phyloP scores from a whole-genome alignment of 1,140 invertebrate genomes.

The Leguminivora glycinivorella region DNA sequence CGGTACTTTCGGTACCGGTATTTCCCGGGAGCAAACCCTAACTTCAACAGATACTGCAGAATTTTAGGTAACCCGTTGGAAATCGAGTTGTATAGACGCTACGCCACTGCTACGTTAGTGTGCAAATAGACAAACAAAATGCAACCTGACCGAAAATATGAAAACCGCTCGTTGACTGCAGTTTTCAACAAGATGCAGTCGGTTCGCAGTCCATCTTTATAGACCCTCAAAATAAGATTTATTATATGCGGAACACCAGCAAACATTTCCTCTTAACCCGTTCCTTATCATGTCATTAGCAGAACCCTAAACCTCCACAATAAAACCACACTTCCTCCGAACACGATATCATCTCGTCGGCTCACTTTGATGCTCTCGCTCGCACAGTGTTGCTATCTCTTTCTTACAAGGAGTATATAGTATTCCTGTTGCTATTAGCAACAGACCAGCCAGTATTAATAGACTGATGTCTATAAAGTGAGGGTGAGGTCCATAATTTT shows the following conservation, averaged over 20 bases:
- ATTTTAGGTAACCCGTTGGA: too few relatives aligned
- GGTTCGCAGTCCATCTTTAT: too few relatives aligned
- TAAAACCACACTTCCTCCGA: conserved; percentile 15
- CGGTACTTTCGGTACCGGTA: too few relatives aligned
- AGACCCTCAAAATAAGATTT: background rate
- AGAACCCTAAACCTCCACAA: conserved; percentile 20
- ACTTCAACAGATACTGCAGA: too few relatives aligned
- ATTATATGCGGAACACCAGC: background rate
- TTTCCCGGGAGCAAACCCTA: too few relatives aligned
- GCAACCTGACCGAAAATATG: too few relatives aligned
- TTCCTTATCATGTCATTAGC: background rate
- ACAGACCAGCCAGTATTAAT: background rate
- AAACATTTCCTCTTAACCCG: background rate
- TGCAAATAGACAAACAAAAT: too few relatives aligned
- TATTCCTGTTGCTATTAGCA: background rate
- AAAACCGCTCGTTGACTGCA: too few relatives aligned
- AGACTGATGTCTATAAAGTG: background rate
- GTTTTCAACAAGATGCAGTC: background rate
- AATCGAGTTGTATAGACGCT: too few relatives aligned
- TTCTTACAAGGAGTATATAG: background rate
- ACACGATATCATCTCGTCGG: conserved; percentile 23
- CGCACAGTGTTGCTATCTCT: background rate
- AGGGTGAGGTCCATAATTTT: background rate
- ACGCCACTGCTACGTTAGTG: too few relatives aligned
- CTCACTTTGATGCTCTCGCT: conserved; percentile 3